Percentiles rank a stretch among this genome's conserved stretches.
phyloP scores from a whole-genome alignment of 1,140 invertebrate species.

The Pseudachorutes palmiensis region DNA sequence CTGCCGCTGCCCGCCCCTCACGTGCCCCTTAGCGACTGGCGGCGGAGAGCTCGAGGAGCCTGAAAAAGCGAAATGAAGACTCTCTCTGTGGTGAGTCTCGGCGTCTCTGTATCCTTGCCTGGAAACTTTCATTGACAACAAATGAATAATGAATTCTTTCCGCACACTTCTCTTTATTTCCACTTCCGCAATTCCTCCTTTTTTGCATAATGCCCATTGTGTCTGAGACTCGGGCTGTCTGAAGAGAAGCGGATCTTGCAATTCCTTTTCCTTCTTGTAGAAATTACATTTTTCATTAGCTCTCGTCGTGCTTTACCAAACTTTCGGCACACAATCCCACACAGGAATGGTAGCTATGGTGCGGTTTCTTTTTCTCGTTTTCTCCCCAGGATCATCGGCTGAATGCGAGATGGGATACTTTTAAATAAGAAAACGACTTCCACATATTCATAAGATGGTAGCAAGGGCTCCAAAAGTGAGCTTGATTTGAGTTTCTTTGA shows the following conservation, averaged over 20 bases:
- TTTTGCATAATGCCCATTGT: neutral
- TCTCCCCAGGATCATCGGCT: too few species aligned
- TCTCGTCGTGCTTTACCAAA: too few species aligned
- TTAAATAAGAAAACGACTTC: neutral
- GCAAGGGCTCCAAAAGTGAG: neutral
- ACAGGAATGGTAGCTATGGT: too few species aligned
- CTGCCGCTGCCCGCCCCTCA: neutral
- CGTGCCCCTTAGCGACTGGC: neutral
- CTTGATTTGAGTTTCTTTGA: neutral
- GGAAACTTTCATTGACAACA: constrained; percentile 19
- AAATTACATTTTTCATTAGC: constrained; percentile 2
- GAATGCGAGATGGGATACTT: too few species aligned
- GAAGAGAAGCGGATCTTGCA: neutral
- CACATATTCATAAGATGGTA: neutral
- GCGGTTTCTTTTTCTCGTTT: too few species aligned
- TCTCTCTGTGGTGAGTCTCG: too few species aligned
- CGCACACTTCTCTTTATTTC: neutral
- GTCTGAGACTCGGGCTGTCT: neutral
- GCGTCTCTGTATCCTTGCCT: too few species aligned
- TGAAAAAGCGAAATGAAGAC: constrained; percentile 4
- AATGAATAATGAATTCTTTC: constrained; percentile 21
- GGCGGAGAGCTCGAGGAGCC: neutral
- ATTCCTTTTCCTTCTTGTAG: too few species aligned
- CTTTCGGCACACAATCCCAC: too few species aligned
- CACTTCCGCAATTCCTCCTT: neutral